These are phyloP conservation scores for Polydesmus complanatus DNA, from an alignment of 2,888 invertebrate genomes.

Conservation along the genomic window DNA sequence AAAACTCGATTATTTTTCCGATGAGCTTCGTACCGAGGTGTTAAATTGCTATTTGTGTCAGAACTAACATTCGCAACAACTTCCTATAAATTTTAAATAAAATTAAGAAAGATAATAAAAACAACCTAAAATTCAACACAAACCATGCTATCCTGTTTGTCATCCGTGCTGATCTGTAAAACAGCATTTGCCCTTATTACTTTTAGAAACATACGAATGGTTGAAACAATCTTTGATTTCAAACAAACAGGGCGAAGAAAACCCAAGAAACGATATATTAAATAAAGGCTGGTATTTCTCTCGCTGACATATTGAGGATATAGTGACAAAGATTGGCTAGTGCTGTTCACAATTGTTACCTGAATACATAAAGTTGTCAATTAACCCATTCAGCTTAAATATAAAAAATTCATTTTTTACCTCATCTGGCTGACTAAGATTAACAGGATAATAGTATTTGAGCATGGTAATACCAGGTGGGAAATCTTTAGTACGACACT, in stretches of 20 bases:
- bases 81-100: constrained; percentile 15
- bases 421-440: constrained; percentile 74
- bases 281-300: constrained; percentile 44
- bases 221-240: constrained; percentile 13
- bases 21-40: constrained; percentile 19
- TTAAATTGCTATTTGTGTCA: constrained; percentile 5
- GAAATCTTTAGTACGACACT: constrained; percentile 51
- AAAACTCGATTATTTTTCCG: constrained; percentile 19
- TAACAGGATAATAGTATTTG: constrained; percentile 73
- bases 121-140: background rate
- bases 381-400: background rate
- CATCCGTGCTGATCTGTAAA: constrained; percentile 21
- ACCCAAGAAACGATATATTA: constrained; percentile 60
- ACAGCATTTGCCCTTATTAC: constrained; percentile 16
- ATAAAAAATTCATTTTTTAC: constrained; percentile 32
- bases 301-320: constrained; percentile 43
- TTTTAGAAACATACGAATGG: constrained; percentile 10
- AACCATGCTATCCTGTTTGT: constrained; percentile 16
- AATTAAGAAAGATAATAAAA: background rate
- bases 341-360: constrained; percentile 67
- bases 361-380: constrained; percentile 21
- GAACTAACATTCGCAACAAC: constrained; percentile 20
- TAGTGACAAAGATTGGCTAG: constrained; percentile 57
- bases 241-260: constrained; percentile 59
- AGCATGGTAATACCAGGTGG: constrained; percentile 79